Conservation (phyloP, 2,888 invertebrate species). For the Hydriomena furcata region DNA sequence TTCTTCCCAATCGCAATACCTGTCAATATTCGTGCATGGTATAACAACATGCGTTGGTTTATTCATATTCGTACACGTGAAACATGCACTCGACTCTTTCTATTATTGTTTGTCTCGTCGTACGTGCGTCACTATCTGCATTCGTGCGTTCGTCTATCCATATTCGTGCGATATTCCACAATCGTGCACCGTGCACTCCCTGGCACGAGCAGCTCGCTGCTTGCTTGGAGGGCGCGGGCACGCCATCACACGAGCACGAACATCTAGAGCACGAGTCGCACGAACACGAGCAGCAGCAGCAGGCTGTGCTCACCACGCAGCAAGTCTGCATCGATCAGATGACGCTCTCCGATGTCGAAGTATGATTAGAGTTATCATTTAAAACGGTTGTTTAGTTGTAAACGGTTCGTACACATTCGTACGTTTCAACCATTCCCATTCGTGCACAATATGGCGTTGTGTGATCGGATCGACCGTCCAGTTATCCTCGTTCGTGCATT, state of each 20-base stretch:
- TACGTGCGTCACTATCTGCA: too few relatives aligned
- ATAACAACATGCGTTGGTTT: neutral
- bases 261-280: slow-evolving; percentile 58
- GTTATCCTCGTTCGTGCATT: too few relatives aligned
- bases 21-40: neutral
- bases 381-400: too few relatives aligned
- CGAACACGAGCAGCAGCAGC: slow-evolving; percentile 53
- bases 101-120: too few relatives aligned
- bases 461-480: too few relatives aligned
- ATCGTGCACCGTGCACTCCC: neutral
- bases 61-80: too few relatives aligned
- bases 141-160: neutral
- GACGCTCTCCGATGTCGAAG: slow-evolving; percentile 89
- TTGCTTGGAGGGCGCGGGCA: slow-evolving; percentile 62
- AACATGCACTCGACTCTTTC: too few relatives aligned
- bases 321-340: slow-evolving; percentile 92
- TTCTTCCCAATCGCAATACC: neutral
- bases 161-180: too few relatives aligned
- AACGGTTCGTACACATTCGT: too few relatives aligned
- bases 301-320: slow-evolving; percentile 83
- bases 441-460: too few relatives aligned
- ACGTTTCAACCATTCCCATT: too few relatives aligned
- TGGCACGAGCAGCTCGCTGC: neutral
- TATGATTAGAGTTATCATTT: slow-evolving; percentile 61
- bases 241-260: slow-evolving; percentile 64